Evolutionary conservation across 2,888 invertebrate genomes (phyloP).

Genomic region (Oxycera nigricornis): DNA sequence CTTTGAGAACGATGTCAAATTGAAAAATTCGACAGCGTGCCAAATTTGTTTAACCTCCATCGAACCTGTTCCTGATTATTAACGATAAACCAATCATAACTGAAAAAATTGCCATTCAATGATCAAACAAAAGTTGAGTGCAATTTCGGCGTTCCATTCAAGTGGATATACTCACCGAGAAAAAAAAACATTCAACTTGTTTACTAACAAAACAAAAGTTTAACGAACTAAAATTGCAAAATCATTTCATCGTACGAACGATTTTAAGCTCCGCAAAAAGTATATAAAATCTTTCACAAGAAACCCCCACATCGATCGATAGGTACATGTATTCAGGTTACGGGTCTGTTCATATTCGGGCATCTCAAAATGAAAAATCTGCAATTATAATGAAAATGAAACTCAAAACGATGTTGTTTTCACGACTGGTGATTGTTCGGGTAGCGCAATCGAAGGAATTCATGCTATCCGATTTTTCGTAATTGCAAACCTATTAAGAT

Average conservation of each 20-base stretch:
- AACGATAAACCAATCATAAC: too few species aligned
- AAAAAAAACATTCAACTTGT: neutral
- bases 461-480: neutral
- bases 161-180: neutral
- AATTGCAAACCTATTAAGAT: neutral
- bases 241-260: neutral
- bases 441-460: neutral
- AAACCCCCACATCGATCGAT: too few species aligned
- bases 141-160: neutral
- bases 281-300: too few species aligned
- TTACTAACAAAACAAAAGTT: neutral
- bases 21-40: neutral
- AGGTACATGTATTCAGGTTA: too few species aligned
- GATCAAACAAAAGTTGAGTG: neutral
- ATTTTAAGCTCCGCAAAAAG: neutral
- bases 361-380: neutral
- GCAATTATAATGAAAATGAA: conserved; percentile 31
- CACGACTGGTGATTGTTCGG: neutral
- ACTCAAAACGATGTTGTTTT: neutral
- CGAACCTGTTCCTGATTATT: neutral
- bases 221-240: neutral
- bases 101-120: neutral
- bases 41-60: neutral
- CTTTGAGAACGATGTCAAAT: too few species aligned
- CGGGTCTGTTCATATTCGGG: neutral